phyloP scores from a whole-genome alignment of 2,797 vertebrate species.

The Uromys caudimaculatus region DNA sequence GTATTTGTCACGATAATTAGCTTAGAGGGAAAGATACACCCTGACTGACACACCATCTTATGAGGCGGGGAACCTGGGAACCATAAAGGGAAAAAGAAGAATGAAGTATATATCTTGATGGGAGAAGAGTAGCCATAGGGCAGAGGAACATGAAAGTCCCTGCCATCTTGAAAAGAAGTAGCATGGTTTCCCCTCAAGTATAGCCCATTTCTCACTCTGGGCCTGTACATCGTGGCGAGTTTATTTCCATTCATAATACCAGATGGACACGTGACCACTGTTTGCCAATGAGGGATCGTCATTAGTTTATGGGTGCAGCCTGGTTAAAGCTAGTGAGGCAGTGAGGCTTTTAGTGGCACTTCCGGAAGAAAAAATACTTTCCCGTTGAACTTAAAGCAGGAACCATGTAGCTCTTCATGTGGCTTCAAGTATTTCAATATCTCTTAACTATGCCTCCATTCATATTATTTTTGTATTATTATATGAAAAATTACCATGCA shows the following conservation, averaged over 20 bases:
- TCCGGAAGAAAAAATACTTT: background rate
- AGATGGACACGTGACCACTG: background rate
- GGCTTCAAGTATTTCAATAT: background rate
- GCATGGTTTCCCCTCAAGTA: accelerated
- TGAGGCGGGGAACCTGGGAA: background rate
- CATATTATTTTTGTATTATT: background rate
- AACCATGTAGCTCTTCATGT: background rate
- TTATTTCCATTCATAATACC: background rate
- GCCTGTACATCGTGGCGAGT: background rate
- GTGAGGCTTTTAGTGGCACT: background rate
- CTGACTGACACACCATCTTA: background rate
- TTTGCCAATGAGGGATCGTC: background rate
- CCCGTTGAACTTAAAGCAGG: background rate
- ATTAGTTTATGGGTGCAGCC: background rate
- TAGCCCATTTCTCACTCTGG: background rate
- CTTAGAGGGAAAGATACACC: background rate
- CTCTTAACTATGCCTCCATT: background rate
- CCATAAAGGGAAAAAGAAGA: background rate
- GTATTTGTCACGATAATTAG: background rate
- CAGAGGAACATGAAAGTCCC: background rate
- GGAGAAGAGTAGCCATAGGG: background rate
- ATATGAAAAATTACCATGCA: background rate
- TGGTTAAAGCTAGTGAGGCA: background rate
- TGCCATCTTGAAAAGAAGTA: background rate
- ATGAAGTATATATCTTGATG: background rate